Percentiles rank a stretch among this genome's conserved stretches.
These are phyloP conservation scores for Ispidina picta DNA, from an alignment of 2,797 vertebrate genomes.

Conservation along the genomic window DNA sequence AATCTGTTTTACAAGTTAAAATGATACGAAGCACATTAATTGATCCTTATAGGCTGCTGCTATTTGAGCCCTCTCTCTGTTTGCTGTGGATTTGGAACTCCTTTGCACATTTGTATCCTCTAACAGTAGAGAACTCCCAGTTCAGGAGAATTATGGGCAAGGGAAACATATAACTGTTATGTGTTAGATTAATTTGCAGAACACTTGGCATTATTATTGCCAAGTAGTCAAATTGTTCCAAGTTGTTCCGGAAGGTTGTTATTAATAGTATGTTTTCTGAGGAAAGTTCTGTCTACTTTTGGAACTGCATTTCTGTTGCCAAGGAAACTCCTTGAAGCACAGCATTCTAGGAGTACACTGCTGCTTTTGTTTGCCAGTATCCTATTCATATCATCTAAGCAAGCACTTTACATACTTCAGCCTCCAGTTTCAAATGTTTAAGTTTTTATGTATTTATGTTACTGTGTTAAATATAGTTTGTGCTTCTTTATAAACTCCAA, in stretches of 20 bases:
- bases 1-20: conserved; percentile 71
- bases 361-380: conserved; percentile 83
- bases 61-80: conserved; percentile 63
- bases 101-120: conserved; percentile 69
- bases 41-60: conserved; percentile 52
- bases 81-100: conserved; percentile 67
- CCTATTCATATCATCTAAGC: conserved; percentile 83
- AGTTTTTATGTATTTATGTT: conserved; percentile 68
- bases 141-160: conserved; percentile 74
- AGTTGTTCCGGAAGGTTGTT: conserved; percentile 87
- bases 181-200: conserved; percentile 86
- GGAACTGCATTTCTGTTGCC: conserved; percentile 86
- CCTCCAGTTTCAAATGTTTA: conserved; percentile 71
- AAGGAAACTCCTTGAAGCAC: conserved; percentile 84
- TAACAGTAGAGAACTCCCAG: conserved; percentile 57
- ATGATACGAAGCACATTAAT: conserved; percentile 61
- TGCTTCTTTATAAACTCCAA: conserved; percentile 3
- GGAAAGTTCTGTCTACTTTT: conserved; percentile 89
- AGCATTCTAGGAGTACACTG: conserved; percentile 85
- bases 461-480: conserved; percentile 56
- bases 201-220: conserved; percentile 86
- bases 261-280: conserved; percentile 88
- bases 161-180: conserved; percentile 77
- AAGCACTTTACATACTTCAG: conserved; percentile 79
- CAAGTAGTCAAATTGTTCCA: conserved; percentile 87